Evolutionary conservation across 1,140 invertebrate genomes (phyloP), one percentile per base, ranked within the genome.

Genomic region (Macrotrachela quadricornifera): DNA sequence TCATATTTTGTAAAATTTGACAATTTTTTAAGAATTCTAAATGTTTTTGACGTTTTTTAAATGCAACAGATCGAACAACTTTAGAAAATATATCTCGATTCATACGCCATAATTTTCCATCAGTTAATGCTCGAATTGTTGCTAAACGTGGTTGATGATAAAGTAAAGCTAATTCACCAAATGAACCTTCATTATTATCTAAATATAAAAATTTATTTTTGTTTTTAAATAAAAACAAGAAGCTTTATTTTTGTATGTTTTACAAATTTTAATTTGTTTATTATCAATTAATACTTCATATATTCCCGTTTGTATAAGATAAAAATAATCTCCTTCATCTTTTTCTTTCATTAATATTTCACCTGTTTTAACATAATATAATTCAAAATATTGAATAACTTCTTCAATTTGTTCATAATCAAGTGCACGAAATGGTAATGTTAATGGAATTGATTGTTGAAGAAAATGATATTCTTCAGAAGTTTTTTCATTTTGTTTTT

Each of bases 261-360:
- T 42, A 42, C 12, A 42, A 71, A 36, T 63, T 61, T 8, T 2
- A 30, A 30, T 8, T 30, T 30, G 21, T 30, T 30, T 30, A 30
- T 30, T 8, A 30, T 30, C 8, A 42, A 13, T 13, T 3, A 3
- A 42, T 14, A 12, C 44, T 53, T 30, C n/a, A 68, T 82, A 95
- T 54, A 78, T 77, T 45, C 94, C 94, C 62, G 82, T 81, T 71
- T 99, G 92, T 59, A 99, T 91, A 44, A 99, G 90, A 67, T 99
- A 99, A 71, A 99, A 99, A 67, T 97, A 97, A 71, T 99, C 92
- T 46, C 94, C 94, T 69, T 96, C 91, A 69, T 97, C 91, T 43
- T 88, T 85, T 69, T 92, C 86, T 61, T 82, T 79, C 64, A 92
- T 92, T 58, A 92, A 83, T 64, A 78, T 79, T 60, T 91, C 85